Evolutionary conservation across 2,113 vertebrate genomes (phyloP), one percentile per base, ranked within the genome.

Genomic region (Daboia siamensis): DNA sequence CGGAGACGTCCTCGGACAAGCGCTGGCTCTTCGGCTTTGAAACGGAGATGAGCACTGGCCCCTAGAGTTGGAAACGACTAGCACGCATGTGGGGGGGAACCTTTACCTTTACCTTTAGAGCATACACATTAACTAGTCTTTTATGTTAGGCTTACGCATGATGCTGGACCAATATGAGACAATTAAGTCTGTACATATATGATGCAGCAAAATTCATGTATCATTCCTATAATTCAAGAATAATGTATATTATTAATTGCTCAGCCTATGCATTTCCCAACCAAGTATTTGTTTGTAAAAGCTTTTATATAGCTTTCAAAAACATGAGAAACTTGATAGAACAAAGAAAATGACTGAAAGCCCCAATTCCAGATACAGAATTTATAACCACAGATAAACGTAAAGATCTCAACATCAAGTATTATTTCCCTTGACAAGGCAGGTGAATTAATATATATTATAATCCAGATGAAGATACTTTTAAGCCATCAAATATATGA

Each of bases 91-190:
- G 39, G 1, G 39, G 39, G 39, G 39, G 39, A 39, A 39, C 39
- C 39, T 39, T 39, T 39, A 39, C 39, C 39, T 39, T 39, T 39
- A 39, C 39, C 39, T 39, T 39, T 24, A 20, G 51, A 6, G 13
- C 12, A 51, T 52, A 21, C 0, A 55, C 6, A 0, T 0, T 54
- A 21, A 9, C 44, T 9, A 46, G 26, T 59, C 23, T 44, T 91
- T 86, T 91, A 17, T n/a, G 17, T 48, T 44, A 46, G 39, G 17
- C 44, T 11, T 59, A 59, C n/a, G 44, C 7, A 29, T 21, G 24
- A 9, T 57, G 39, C 26, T 26, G 29, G 39, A 17, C 17, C 21
- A 57, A n/a, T 21, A 29, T 21, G 46, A n/a, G 44, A 74, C 6
- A 23, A n/a, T 4, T 39, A 48, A 48, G n/a, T 55, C 48, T 24